Evolutionary conservation across 2,888 invertebrate species (phyloP).

Genomic region (Eledona agricola): DNA sequence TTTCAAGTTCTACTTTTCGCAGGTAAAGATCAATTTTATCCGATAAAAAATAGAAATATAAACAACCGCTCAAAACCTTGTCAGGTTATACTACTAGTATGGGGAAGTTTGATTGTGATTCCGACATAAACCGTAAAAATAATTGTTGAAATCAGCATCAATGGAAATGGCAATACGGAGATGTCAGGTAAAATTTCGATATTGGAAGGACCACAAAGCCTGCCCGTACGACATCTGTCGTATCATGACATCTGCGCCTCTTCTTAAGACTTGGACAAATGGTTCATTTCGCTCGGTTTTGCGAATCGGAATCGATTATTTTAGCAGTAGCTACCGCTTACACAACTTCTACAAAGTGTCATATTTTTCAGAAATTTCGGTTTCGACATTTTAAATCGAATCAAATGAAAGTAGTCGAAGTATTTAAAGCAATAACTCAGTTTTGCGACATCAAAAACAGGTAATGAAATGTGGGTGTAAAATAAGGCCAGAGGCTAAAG

Average conservation of each 20-base stretch:
- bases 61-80: no score
- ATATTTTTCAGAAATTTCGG: no score
- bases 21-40: no score
- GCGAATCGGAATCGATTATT: slow-evolving; percentile 20
- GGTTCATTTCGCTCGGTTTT: slow-evolving; percentile 27
- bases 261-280: slow-evolving; percentile 32
- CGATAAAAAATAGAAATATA: no score
- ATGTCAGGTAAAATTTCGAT: slow-evolving; percentile 34
- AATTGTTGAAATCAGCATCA: slow-evolving; percentile 3
- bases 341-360: no score
- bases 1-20: no score
- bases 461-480: slow-evolving; percentile 28
- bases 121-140: no score
- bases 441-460: slow-evolving; percentile 21
- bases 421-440: slow-evolving; percentile 20
- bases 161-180: slow-evolving; percentile 1
- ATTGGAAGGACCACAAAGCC: slow-evolving; percentile 32
- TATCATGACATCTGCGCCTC: slow-evolving; percentile 41
- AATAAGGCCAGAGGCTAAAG: slow-evolving; percentile 15
- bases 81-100: no score
- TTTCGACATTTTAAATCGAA: slow-evolving; percentile 16
- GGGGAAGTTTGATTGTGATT: no score
- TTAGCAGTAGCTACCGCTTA: slow-evolving; percentile 7
- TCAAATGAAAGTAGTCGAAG: slow-evolving; percentile 8
- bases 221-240: slow-evolving; percentile 44